A percentile compares a stretch with the other conserved stretches of the same genome.
phyloP scores from a whole-genome alignment of 2,888 invertebrate species.

The Pemphredon lugubris region DNA sequence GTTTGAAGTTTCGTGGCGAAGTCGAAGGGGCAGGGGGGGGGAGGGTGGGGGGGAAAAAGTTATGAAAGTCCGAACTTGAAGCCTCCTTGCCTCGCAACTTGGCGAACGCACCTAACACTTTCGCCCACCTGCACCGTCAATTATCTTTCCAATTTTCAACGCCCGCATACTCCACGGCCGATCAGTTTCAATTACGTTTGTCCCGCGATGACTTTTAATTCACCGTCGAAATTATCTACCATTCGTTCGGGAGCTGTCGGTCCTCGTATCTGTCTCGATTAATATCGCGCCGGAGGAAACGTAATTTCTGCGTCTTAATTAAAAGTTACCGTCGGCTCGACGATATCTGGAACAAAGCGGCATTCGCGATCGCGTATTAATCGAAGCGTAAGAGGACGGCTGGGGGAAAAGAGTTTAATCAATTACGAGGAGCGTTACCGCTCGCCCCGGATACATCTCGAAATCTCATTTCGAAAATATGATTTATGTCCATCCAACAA shows the following conservation, averaged over 20 bases:
- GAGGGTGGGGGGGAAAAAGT: conserved; percentile 29
- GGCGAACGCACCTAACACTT: conserved; percentile 39
- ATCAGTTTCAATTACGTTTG: conserved; percentile 52
- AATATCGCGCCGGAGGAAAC: conserved; percentile 23
- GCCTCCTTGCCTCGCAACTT: conserved; percentile 12
- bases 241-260: conserved; percentile 32
- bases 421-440: background rate
- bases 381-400: background rate
- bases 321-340: conserved; percentile 29
- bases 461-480: background rate
- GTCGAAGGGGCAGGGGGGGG: conserved; percentile 9
- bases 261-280: conserved; percentile 32
- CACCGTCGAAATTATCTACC: conserved; percentile 32
- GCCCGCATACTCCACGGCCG: background rate
- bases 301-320: conserved; percentile 43
- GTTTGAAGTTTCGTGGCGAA: conserved; percentile 43
- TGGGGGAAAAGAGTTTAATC: conserved; percentile 2
- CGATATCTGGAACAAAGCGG: background rate
- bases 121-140: conserved; percentile 52
- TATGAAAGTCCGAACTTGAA: conserved; percentile 12
- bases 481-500: background rate
- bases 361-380: conserved; percentile 7
- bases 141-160: conserved; percentile 57
- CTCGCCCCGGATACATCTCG: background rate
- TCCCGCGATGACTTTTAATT: conserved; percentile 24